Percentiles rank a stretch among this genome's conserved stretches.
Conservation (phyloP, 2,113 vertebrate species). For the Trichechus manatus region DNA sequence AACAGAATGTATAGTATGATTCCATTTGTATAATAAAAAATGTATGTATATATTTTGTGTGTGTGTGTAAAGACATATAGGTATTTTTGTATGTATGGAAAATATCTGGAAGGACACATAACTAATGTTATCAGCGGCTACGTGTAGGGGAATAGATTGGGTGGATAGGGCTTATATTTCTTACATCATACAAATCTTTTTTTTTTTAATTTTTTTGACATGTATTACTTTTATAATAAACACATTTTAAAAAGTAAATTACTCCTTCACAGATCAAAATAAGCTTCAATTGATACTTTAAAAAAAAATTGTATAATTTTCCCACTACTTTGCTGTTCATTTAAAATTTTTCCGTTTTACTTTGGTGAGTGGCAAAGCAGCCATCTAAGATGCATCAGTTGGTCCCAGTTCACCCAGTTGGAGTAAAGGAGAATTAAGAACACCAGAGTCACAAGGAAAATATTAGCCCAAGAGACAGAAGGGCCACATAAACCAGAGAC, state of each 20-base stretch:
- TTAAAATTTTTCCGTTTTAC: constrained; percentile 25
- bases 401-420: no score
- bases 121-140: background rate
- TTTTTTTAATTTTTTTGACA: background rate
- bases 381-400: no score
- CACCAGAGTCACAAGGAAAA: no score
- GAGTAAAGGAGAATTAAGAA: no score
- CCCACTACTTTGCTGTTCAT: background rate
- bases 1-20: constrained; percentile 12
- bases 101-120: background rate
- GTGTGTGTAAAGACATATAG: background rate
- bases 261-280: background rate
- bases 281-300: background rate
- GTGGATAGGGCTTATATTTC: background rate
- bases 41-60: background rate
- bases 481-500: no score
- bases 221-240: background rate
- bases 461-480: no score
- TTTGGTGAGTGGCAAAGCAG: no score
- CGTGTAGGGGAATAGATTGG: background rate
- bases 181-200: background rate
- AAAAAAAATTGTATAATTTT: background rate
- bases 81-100: background rate
- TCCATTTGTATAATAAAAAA: background rate
- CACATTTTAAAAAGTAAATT: constrained; percentile 19